Conservation (phyloP, 2,888 invertebrate genomes). For the Deilephila porcellus region DNA sequence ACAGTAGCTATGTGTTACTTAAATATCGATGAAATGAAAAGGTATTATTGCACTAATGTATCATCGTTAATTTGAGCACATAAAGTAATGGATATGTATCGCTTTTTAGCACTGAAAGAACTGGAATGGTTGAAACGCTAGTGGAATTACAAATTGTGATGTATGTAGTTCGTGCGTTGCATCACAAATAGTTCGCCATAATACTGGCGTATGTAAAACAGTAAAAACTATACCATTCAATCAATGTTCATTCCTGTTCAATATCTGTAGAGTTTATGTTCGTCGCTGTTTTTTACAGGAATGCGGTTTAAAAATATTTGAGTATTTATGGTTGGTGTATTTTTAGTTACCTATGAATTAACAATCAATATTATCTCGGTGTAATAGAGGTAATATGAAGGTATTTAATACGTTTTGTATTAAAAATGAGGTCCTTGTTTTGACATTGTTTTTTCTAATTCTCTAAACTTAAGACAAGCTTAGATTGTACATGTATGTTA, state of each 20-base stretch:
- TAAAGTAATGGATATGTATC: not conserved
- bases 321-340: not conserved
- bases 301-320: not conserved
- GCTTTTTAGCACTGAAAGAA: conserved; percentile 1
- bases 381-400: no score
- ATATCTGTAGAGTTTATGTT: not conserved
- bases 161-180: conserved; percentile 2
- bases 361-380: no score
- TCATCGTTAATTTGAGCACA: not conserved
- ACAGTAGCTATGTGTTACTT: no score
- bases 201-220: conserved; percentile 2
- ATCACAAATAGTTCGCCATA: not conserved
- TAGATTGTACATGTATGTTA: no score
- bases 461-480: no score
- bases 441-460: no score
- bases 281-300: not conserved
- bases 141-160: conserved; percentile 20
- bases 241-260: conserved; percentile 5
- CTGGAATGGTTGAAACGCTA: not conserved
- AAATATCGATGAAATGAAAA: no score
- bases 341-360: not conserved
- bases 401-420: no score
- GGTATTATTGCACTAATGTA: not conserved
- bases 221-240: conserved; percentile 11
- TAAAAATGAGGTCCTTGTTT: no score